Conservation (phyloP, 2,113 vertebrate genomes). For the Podarcis muralis region DNA sequence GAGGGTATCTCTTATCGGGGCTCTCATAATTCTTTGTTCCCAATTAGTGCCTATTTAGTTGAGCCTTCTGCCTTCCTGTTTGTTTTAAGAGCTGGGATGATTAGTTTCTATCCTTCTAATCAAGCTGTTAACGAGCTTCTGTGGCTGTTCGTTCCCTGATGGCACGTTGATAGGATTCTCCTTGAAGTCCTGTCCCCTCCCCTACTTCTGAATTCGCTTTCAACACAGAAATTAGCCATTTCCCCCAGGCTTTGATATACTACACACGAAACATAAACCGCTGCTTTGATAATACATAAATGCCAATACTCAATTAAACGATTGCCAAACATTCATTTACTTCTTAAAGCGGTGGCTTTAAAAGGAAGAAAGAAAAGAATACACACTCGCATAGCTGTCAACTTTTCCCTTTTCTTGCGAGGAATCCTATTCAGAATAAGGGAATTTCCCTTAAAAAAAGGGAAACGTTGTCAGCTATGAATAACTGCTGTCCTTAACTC, state of each 20-base stretch:
- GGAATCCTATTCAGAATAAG: no score
- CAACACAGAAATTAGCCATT: neutral
- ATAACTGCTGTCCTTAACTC: no score
- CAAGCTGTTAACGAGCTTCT: constrained; percentile 28
- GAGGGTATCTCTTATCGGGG: neutral
- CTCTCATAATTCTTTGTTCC: constrained; percentile 27
- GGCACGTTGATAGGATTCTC: neutral
- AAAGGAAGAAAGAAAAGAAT: no score
- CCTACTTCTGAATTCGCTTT: neutral
- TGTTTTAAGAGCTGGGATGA: constrained; percentile 22
- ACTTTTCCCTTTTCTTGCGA: no score
- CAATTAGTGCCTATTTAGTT: constrained; percentile 34
- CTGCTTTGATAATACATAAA: constrained; percentile 2
- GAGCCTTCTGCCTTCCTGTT: constrained; percentile 3
- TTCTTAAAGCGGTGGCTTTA: neutral
- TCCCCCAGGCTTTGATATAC: neutral
- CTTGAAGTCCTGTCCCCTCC: neutral
- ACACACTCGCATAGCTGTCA: no score
- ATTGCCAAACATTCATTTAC: neutral
- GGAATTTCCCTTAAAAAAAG: no score
- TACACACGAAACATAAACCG: neutral
- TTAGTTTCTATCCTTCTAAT: constrained; percentile 31
- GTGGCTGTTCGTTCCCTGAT: constrained; percentile 1
- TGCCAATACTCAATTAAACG: neutral
- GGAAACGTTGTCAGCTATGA: no score